Base-by-base conservation (phyloP, 2,797 vertebrate genomes). In the Sebastolobus alascanus region DNA sequence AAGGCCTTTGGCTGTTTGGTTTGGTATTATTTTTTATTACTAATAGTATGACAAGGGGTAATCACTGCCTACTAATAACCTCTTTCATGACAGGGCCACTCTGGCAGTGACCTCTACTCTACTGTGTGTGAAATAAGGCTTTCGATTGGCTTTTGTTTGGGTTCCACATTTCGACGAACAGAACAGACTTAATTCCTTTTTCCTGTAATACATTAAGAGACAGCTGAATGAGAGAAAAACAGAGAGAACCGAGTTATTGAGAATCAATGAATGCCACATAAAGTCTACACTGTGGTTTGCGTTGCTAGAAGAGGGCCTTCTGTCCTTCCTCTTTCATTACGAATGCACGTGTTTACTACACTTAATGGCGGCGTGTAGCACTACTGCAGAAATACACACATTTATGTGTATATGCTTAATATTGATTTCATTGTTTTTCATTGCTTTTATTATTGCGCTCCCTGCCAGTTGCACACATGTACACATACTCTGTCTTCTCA, bases 401-500 rank as follows among this genome's bases (percentile, higher is more conserved):
- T 50, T 14, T 68, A 20, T 71, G 50, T 58, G 9, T 16, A 64
- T 64, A 58, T 66, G 55, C 35, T 63, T 46, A 31, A 3, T 58
- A 67, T 85, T 27, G 54, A 64, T 73, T 61, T 46, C 3, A 75
- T 84, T 86, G 60, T 35, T 54, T 35, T 67, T 77, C 54, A 67
- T 43, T 59, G 70, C 38, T 8, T 20, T 52, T 52, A 46, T 52
- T 43, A 69, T 67, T 77, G 56, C n/a, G 6, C 56, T 75, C 56
- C 58, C 66, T 81, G 43, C 43, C 55, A 71, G 73, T 75, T 67
- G 33, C 40, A 40, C 72, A 74, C 65, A 61, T 70, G 66, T 69
- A 72, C 59, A 85, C 80, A 88, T 75, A 73, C 77, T 79, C 78
- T 71, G 77, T 91, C 76, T 85, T 61, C 75, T 75, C 75, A 27